These are phyloP conservation scores for Epirrhoe alternata DNA, from an alignment of 2,888 invertebrate species.

Conservation along the genomic window DNA sequence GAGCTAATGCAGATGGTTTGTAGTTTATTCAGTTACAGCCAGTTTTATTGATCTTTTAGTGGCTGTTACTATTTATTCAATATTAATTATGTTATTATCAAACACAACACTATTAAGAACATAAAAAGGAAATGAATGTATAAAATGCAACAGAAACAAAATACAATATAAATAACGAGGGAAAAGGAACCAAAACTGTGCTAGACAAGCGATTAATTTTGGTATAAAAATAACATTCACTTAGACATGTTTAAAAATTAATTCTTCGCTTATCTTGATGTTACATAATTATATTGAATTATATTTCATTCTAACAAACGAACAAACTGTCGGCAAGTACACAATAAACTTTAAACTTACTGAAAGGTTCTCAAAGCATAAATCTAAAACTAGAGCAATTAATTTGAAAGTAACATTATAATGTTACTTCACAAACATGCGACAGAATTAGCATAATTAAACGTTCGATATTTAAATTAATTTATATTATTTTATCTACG, in stretches of 20 bases:
- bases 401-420: slow-evolving; percentile 39
- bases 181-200: background rate
- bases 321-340: slow-evolving; percentile 7
- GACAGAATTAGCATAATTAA: slow-evolving; percentile 44
- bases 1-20: slow-evolving; percentile 16
- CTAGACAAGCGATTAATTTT: background rate
- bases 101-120: background rate
- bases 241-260: background rate
- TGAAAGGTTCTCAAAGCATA: slow-evolving; percentile 36
- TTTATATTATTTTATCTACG: slow-evolving; percentile 47
- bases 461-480: slow-evolving; percentile 46
- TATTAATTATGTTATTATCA: background rate
- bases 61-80: background rate
- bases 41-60: background rate
- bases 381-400: slow-evolving; percentile 40
- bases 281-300: slow-evolving; percentile 1
- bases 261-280: background rate
- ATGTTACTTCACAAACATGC: slow-evolving; percentile 39
- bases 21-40: slow-evolving; percentile 3
- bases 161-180: background rate
- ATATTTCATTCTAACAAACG: slow-evolving; percentile 10
- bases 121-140: too few relatives aligned
- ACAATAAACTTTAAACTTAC: slow-evolving; percentile 30
- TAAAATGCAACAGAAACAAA: background rate
- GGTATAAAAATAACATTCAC: background rate